Percentiles rank a stretch among this genome's conserved stretches.
Conservation (phyloP, 1,140 invertebrate species). For the Pachypeltis micranthus region DNA sequence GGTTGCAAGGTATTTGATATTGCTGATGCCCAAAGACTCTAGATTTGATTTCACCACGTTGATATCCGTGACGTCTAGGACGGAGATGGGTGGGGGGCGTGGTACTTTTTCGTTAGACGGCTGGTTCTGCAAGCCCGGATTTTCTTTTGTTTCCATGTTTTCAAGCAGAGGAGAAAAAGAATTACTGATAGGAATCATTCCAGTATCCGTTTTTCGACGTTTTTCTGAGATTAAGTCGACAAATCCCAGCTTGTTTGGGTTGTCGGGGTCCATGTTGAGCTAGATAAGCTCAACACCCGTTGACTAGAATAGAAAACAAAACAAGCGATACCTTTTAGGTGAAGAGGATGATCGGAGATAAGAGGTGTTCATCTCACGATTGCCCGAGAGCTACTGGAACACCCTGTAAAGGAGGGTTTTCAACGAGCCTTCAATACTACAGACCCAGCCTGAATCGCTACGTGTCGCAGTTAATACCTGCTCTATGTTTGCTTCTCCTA, state of each 20-base stretch:
- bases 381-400: too few species aligned
- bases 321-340: too few species aligned
- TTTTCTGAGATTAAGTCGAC: background rate
- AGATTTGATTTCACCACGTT: background rate
- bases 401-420: too few species aligned
- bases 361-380: too few species aligned
- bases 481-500: too few species aligned
- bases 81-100: background rate
- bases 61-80: background rate
- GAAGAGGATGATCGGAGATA: too few species aligned
- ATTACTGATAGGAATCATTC: background rate
- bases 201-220: background rate
- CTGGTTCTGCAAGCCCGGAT: background rate
- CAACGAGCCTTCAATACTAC: too few species aligned
- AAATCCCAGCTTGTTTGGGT: constrained; percentile 2
- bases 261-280: background rate
- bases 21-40: background rate
- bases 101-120: background rate
- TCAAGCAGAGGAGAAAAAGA: background rate
- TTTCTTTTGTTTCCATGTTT: constrained; percentile 1
- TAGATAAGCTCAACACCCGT: too few species aligned
- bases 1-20: background rate
- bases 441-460: too few species aligned
- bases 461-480: too few species aligned
- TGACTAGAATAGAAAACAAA: too few species aligned